Evolutionary conservation across 2,797 vertebrate genomes (phyloP).

Genomic region (Enoplosus armatus): DNA sequence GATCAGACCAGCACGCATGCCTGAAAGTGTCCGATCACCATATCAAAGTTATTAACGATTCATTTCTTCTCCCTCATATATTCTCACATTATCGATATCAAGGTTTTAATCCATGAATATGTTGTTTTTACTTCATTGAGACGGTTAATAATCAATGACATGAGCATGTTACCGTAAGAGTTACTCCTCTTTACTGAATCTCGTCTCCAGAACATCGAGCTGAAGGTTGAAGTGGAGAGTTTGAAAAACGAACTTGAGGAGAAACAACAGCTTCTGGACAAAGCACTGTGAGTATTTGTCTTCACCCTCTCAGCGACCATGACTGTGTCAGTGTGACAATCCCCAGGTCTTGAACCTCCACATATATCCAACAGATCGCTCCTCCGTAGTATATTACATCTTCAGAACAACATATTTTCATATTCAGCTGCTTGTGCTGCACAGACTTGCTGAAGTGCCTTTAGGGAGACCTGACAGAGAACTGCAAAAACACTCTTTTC

Average conservation of each 20-base stretch:
- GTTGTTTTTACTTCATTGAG: not conserved
- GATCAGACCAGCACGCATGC: not conserved
- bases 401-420: not conserved
- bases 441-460: constrained; percentile 17
- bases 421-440: constrained; percentile 15
- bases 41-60: not conserved
- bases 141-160: not conserved
- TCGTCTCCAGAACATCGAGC: constrained; percentile 91
- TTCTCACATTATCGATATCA: not conserved
- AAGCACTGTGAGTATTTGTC: constrained; percentile 87
- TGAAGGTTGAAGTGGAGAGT: constrained; percentile 96
- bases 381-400: not conserved
- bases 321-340: not conserved
- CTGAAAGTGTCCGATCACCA: no score
- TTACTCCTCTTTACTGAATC: not conserved
- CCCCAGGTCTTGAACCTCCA: not conserved
- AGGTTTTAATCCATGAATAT: not conserved
- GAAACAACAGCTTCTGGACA: constrained; percentile 88
- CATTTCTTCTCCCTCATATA: not conserved
- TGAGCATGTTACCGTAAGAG: not conserved
- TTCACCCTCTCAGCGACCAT: not conserved
- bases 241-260: constrained; percentile 93
- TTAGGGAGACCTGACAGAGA: constrained; percentile 5
- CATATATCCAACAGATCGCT: not conserved
- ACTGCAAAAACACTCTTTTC: constrained; percentile 40